These are phyloP conservation scores for Drosophila meridionalis DNA, from an alignment of 2,888 invertebrate species.

Conservation along the genomic window DNA sequence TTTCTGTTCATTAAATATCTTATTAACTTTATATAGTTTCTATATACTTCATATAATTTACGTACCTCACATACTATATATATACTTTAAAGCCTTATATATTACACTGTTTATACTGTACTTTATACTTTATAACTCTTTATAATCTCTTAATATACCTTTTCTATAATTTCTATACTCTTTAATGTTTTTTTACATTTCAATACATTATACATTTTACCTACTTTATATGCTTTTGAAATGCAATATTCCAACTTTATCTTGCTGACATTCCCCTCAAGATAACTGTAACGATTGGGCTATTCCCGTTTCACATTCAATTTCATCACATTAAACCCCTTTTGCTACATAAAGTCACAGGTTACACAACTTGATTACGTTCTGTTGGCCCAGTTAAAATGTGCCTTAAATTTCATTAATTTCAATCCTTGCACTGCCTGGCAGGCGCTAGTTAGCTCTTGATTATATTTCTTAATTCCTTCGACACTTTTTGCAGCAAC, in stretches of 20 bases:
- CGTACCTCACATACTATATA: background rate
- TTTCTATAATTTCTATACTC: no score
- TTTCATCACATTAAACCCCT: background rate
- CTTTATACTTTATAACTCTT: no score
- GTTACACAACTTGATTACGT: background rate
- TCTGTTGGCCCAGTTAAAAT: background rate
- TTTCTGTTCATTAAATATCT: background rate
- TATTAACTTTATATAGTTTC: background rate
- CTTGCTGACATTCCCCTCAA: no score
- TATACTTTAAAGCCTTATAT: background rate
- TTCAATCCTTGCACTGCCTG: background rate
- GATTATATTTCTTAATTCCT: background rate
- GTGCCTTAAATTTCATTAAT: background rate
- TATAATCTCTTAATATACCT: background rate
- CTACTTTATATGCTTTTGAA: background rate
- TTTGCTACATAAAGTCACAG: background rate
- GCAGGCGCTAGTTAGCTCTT: background rate
- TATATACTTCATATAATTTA: background rate
- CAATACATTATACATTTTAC: background rate
- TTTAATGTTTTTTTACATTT: no score
- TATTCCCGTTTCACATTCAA: background rate
- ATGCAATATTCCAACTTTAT: no score
- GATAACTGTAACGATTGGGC: no score
- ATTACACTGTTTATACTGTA: no score
- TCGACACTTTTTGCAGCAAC: slow-evolving; percentile 14